phyloP scores from a whole-genome alignment of 2,888 invertebrate genomes.

The Fissipunctia ypsillon region DNA sequence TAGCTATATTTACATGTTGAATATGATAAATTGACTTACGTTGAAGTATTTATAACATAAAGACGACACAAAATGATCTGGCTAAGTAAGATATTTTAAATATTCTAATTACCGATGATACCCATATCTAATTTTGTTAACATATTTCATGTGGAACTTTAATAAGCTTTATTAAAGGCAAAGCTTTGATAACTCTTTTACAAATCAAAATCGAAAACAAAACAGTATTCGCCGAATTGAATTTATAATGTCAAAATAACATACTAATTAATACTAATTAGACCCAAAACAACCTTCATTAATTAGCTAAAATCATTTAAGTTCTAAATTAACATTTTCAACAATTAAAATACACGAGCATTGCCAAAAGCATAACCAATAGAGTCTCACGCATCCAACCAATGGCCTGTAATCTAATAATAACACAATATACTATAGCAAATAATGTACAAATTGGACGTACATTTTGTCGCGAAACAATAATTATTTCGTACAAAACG shows the following conservation, averaged over 20 bases:
- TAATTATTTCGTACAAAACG: conserved; percentile 66
- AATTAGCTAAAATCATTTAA: conserved; percentile 41
- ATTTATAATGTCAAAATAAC: conserved; percentile 14
- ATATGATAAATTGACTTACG: not conserved
- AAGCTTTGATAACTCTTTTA: not conserved
- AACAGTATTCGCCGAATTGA: not conserved
- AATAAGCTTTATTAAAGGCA: not conserved
- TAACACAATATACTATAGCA: conserved; percentile 36
- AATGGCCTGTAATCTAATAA: conserved; percentile 41
- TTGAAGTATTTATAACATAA: not conserved
- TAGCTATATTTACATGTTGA: not conserved
- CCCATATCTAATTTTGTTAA: not conserved
- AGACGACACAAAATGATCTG: not conserved
- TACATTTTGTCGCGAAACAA: conserved; percentile 56
- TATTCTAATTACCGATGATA: not conserved
- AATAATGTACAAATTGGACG: conserved; percentile 45
- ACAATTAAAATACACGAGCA: conserved; percentile 26
- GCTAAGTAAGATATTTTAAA: not conserved
- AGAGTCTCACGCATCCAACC: not conserved
- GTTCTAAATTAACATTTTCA: conserved; percentile 22
- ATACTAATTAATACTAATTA: conserved; percentile 44
- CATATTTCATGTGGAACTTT: not conserved
- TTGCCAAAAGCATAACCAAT: conserved; percentile 7
- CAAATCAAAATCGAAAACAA: not conserved
- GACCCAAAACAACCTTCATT: conserved; percentile 12